These are phyloP conservation scores for Salvelinus alpinus DNA, from an alignment of 2,113 vertebrate species.

Conservation along the genomic window DNA sequence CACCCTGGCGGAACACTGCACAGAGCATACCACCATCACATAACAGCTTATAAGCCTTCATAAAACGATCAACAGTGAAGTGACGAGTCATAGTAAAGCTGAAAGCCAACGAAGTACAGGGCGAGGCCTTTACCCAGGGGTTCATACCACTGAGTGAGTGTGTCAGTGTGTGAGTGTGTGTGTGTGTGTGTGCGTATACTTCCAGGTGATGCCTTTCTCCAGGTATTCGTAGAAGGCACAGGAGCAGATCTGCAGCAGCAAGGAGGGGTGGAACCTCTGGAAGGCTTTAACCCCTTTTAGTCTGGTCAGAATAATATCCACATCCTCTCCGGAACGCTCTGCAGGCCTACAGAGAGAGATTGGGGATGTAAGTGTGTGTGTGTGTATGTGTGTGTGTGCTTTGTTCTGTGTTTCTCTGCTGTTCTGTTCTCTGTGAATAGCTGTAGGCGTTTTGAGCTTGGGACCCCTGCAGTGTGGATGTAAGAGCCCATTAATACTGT, in stretches of 20 bases:
- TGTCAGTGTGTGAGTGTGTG: background rate
- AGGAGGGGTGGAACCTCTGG: constrained; percentile 92
- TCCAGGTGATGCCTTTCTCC: constrained; percentile 96
- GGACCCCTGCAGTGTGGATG: constrained; percentile 58
- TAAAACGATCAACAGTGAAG: background rate
- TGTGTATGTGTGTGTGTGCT: background rate
- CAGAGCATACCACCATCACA: background rate
- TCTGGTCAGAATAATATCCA: constrained; percentile 93
- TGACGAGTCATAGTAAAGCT: background rate
- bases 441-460: constrained; percentile 47
- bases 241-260: constrained; percentile 94
- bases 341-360: constrained; percentile 76
- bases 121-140: too few species aligned
- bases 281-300: constrained; percentile 96
- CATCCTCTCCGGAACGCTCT: constrained; percentile 93
- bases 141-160: background rate
- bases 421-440: constrained; percentile 41
- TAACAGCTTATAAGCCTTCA: background rate
- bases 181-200: constrained; percentile 15
- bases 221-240: constrained; percentile 95
- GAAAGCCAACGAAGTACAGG: too few species aligned
- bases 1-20: constrained; percentile 95
- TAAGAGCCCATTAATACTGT: constrained; percentile 57
- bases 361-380: constrained; percentile 1
- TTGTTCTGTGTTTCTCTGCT: background rate